Percentiles rank a stretch among this genome's conserved stretches.
phyloP scores from a whole-genome alignment of 2,888 invertebrate genomes.

The Lochmaea crataegi region DNA sequence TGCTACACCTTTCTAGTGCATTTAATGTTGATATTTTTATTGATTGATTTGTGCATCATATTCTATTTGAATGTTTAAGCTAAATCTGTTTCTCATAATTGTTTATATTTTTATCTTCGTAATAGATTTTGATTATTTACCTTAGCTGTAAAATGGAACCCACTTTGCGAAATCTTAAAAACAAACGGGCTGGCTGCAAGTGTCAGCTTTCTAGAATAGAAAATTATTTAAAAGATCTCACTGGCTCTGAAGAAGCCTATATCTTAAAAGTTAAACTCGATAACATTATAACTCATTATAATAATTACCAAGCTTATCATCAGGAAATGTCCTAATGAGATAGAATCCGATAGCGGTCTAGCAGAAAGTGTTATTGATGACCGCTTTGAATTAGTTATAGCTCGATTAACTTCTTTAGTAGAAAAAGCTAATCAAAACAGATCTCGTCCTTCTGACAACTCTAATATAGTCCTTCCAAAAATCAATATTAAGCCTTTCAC shows the following conservation, averaged over 20 bases:
- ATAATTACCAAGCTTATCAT: constrained; percentile 2
- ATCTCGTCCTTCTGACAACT: constrained; percentile 5
- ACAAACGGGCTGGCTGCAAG: constrained; percentile 1
- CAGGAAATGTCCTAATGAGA: constrained; percentile 11
- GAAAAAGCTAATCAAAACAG: constrained; percentile 6
- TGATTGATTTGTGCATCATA: background rate
- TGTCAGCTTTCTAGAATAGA: constrained; percentile 14
- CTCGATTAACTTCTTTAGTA: constrained; percentile 7
- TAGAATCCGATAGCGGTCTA: background rate
- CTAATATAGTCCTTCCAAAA: constrained; percentile 8
- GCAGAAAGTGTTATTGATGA: background rate
- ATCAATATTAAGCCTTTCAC: constrained; percentile 14
- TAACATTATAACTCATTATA: constrained; percentile 8
- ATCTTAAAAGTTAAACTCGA: constrained; percentile 1
- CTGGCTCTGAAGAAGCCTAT: constrained; percentile 10
- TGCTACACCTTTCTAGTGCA: background rate
- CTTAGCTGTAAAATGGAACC: constrained; percentile 2
- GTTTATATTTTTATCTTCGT: background rate
- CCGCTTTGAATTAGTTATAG: constrained; percentile 11
- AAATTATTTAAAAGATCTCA: background rate
- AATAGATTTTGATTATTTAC: constrained; percentile 2
- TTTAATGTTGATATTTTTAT: background rate
- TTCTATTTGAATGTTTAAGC: background rate
- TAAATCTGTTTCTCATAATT: background rate
- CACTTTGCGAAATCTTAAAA: constrained; percentile 5